These are phyloP conservation scores for Contarinia nasturtii DNA, from an alignment of 1,140 invertebrate genomes.

Conservation along the genomic window DNA sequence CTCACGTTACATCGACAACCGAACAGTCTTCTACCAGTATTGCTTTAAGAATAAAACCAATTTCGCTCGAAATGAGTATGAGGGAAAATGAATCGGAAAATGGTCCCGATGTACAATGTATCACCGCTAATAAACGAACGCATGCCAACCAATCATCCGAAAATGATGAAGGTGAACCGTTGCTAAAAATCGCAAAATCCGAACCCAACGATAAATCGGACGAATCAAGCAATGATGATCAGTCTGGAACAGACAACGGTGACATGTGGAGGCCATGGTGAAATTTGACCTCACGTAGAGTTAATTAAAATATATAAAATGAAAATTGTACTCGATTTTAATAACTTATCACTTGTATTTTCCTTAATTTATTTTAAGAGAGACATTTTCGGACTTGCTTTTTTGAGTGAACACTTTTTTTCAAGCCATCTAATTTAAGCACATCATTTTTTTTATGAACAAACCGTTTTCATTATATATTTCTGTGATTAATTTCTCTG, in stretches of 20 bases:
- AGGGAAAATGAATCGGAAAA: slow-evolving; percentile 7
- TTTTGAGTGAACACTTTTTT: too few species aligned
- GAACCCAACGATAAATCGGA: slow-evolving; percentile 9
- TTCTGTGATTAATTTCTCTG: too few species aligned
- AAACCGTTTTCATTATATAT: too few species aligned
- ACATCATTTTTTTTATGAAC: too few species aligned
- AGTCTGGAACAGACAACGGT: slow-evolving; percentile 12
- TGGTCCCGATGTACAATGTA: slow-evolving; percentile 10
- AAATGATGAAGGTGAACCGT: slow-evolving; percentile 15
- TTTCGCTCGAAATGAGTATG: not conserved
- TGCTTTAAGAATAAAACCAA: slow-evolving; percentile 3
- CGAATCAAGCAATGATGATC: slow-evolving; percentile 9
- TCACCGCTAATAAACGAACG: slow-evolving; percentile 11
- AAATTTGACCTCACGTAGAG: not conserved
- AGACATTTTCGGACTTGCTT: too few species aligned
- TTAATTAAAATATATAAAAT: too few species aligned
- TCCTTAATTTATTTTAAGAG: too few species aligned
- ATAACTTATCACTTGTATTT: not conserved
- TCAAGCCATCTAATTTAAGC: too few species aligned
- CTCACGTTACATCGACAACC: slow-evolving; percentile 20
- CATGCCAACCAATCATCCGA: slow-evolving; percentile 10
- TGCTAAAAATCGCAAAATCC: slow-evolving; percentile 13
- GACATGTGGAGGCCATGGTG: slow-evolving; percentile 32
- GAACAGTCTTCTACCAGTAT: slow-evolving; percentile 3
- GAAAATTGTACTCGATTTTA: too few species aligned